A percentile compares a stretch with the other conserved stretches of the same genome.
These are phyloP conservation scores for Hippocampus zosterae DNA, from an alignment of 2,113 vertebrate genomes.

Conservation along the genomic window DNA sequence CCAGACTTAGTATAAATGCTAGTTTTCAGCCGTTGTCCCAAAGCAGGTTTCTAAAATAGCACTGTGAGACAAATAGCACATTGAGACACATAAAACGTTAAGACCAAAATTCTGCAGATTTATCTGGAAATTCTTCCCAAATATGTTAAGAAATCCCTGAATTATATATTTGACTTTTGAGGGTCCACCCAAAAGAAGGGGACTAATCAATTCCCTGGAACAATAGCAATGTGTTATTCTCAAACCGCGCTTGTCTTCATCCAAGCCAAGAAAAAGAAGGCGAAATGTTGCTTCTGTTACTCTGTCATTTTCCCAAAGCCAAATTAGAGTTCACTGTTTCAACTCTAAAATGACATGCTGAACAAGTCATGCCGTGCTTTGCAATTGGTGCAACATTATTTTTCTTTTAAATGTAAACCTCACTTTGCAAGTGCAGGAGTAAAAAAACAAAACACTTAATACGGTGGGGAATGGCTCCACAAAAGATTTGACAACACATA, in stretches of 20 bases:
- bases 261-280: neutral
- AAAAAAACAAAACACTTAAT: neutral
- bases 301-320: neutral
- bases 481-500: slow-evolving; percentile 21
- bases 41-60: no score
- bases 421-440: slow-evolving; percentile 9
- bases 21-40: no score
- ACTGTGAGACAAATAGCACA: no score
- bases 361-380: slow-evolving; percentile 5
- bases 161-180: no score
- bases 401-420: slow-evolving; percentile 12
- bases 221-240: neutral
- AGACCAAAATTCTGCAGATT: no score
- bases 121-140: no score
- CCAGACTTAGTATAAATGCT: no score
- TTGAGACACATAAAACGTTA: no score
- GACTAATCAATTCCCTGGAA: neutral
- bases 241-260: neutral
- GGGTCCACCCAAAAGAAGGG: no score
- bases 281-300: neutral
- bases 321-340: neutral
- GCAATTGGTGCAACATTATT: neutral
- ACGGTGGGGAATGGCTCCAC: slow-evolving; percentile 28
- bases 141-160: no score
- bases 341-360: neutral